These are phyloP conservation scores for Phorcus lineatus DNA, from an alignment of 2,888 invertebrate genomes.

Conservation along the genomic window DNA sequence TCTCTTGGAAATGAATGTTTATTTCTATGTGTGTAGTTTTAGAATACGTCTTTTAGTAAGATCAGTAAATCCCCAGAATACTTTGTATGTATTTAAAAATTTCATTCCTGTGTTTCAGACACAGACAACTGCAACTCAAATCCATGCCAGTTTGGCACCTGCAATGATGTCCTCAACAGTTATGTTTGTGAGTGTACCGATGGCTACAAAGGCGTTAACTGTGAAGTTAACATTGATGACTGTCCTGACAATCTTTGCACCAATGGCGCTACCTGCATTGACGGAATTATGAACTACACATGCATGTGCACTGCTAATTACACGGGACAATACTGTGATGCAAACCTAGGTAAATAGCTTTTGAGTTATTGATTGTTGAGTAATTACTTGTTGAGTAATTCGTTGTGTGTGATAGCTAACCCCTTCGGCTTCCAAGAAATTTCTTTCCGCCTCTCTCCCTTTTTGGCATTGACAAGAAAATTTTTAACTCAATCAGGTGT, in stretches of 20 bases:
- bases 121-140: conserved; percentile 26
- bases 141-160: conserved; percentile 29
- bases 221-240: conserved; percentile 37
- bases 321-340: conserved; percentile 33
- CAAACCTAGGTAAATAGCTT: background rate
- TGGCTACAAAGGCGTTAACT: conserved; percentile 30
- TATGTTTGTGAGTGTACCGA: conserved; percentile 26
- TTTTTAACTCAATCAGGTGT: too few species aligned
- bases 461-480: too few species aligned
- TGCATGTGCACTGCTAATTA: conserved; percentile 29
- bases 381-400: too few species aligned
- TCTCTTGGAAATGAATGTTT: too few species aligned
- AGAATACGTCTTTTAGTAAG: too few species aligned
- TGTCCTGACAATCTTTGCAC: conserved; percentile 31
- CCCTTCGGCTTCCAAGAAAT: too few species aligned
- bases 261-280: conserved; percentile 31
- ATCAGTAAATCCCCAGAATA: too few species aligned
- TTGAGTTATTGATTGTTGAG: too few species aligned
- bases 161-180: conserved; percentile 14
- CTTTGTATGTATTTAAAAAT: too few species aligned
- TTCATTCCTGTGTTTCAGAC: background rate
- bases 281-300: conserved; percentile 28
- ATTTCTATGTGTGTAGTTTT: too few species aligned
- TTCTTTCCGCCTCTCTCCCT: too few species aligned
- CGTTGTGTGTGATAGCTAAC: too few species aligned